These are phyloP conservation scores for Pelobates fuscus DNA, from an alignment of 2,113 vertebrate species.

Conservation along the genomic window DNA sequence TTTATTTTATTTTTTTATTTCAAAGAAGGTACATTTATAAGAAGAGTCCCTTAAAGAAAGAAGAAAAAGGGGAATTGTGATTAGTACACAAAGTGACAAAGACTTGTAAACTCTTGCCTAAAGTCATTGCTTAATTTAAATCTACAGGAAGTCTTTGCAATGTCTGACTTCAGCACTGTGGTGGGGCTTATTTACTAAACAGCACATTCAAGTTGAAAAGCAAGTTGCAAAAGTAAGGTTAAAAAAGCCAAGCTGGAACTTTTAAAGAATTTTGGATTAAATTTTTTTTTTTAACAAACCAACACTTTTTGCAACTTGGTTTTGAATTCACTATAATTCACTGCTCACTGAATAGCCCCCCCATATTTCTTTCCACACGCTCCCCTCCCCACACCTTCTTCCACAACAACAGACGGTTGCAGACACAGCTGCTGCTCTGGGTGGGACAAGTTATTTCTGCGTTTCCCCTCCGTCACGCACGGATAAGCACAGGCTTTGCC, in stretches of 20 bases:
- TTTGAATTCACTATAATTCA: too few relatives aligned
- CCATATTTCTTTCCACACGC: slow-evolving; percentile 21
- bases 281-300: too few relatives aligned
- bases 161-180: slow-evolving; percentile 22
- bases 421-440: slow-evolving; percentile 44
- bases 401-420: slow-evolving; percentile 33
- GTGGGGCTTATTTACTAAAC: too few relatives aligned
- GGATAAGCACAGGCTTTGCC: not conserved
- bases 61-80: slow-evolving; percentile 25
- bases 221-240: too few relatives aligned
- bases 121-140: too few relatives aligned
- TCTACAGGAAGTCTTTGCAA: slow-evolving; percentile 32
- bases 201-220: too few relatives aligned
- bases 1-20: too few relatives aligned
- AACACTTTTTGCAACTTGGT: too few relatives aligned
- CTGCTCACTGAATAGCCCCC: too few relatives aligned
- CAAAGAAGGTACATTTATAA: not conserved
- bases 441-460: slow-evolving; percentile 38
- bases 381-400: slow-evolving; percentile 31
- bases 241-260: too few relatives aligned
- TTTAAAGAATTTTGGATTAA: too few relatives aligned
- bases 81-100: slow-evolving; percentile 14
- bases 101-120: not conserved
- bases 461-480: slow-evolving; percentile 46
- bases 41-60: not conserved